A percentile compares a stretch with the other conserved stretches of the same genome.
These are phyloP conservation scores for Psittacula derbiana DNA, from an alignment of 2,797 vertebrate genomes.

Conservation along the genomic window DNA sequence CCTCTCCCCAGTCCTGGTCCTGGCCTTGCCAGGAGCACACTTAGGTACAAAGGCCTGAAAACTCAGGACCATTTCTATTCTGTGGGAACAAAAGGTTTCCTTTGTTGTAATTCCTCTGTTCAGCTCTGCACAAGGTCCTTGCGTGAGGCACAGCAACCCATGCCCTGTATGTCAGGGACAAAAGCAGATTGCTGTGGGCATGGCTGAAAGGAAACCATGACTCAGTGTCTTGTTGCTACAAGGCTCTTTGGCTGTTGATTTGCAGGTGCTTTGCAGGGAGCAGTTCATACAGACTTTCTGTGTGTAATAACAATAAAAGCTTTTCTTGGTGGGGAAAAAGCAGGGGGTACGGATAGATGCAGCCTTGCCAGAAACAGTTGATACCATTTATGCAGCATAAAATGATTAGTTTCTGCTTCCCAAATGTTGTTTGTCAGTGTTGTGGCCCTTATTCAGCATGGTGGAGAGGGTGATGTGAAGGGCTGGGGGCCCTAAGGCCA, in stretches of 20 bases:
- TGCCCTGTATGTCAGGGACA: background rate
- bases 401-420: background rate
- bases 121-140: background rate
- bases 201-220: background rate
- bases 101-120: background rate
- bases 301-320: background rate
- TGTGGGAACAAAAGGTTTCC: background rate
- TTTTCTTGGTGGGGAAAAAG: background rate
- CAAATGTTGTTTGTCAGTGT: background rate
- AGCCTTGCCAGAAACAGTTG: background rate
- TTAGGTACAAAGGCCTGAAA: background rate
- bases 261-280: background rate
- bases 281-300: background rate
- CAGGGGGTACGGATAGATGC: background rate
- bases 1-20: background rate
- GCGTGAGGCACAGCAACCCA: background rate
- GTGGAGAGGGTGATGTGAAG: too few species aligned
- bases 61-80: background rate
- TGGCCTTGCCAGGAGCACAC: background rate
- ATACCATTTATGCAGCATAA: background rate
- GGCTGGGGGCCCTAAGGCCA: fast-evolving
- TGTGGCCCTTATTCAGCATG: background rate
- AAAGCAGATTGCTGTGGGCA: background rate
- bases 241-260: background rate
- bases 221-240: background rate